Evolutionary conservation across 2,888 invertebrate genomes (phyloP).

Genomic region (Mythimna loreyi): DNA sequence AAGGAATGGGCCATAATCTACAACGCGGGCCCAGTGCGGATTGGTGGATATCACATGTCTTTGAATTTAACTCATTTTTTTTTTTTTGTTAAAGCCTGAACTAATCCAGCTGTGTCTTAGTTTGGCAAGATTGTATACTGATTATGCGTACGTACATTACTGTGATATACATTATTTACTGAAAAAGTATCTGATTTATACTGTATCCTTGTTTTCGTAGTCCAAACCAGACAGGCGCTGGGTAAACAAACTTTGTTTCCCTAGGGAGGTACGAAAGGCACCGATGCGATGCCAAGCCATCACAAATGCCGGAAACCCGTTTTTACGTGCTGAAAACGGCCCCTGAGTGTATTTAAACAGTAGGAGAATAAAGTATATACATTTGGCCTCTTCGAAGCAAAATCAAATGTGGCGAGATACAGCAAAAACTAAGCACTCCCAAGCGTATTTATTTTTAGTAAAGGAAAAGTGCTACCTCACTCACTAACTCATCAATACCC

Average conservation of each 20-base stretch:
- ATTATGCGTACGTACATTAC: too few relatives aligned
- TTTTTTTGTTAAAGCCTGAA: too few relatives aligned
- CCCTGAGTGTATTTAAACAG: slow-evolving; percentile 17
- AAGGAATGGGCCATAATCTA: too few relatives aligned
- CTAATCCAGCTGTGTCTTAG: background rate
- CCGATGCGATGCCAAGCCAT: slow-evolving; percentile 18
- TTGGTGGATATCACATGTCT: too few relatives aligned
- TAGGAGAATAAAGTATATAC: slow-evolving; percentile 3
- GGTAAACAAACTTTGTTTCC: slow-evolving; percentile 40
- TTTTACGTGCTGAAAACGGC: slow-evolving; percentile 30
- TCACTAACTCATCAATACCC: too few relatives aligned
- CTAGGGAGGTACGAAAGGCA: slow-evolving; percentile 14
- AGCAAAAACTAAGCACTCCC: background rate
- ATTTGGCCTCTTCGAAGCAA: background rate
- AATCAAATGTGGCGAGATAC: background rate
- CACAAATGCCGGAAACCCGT: slow-evolving; percentile 24
- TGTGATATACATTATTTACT: background rate
- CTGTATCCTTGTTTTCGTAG: slow-evolving; percentile 9
- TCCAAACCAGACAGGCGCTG: slow-evolving; percentile 2
- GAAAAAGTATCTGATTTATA: background rate
- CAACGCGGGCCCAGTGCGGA: too few relatives aligned
- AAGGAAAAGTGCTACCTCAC: too few relatives aligned
- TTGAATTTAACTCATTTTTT: too few relatives aligned
- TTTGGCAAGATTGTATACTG: background rate
- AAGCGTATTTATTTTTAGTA: background rate